phyloP scores from a whole-genome alignment of 2,888 invertebrate species.

The Oxytorus armatus region DNA sequence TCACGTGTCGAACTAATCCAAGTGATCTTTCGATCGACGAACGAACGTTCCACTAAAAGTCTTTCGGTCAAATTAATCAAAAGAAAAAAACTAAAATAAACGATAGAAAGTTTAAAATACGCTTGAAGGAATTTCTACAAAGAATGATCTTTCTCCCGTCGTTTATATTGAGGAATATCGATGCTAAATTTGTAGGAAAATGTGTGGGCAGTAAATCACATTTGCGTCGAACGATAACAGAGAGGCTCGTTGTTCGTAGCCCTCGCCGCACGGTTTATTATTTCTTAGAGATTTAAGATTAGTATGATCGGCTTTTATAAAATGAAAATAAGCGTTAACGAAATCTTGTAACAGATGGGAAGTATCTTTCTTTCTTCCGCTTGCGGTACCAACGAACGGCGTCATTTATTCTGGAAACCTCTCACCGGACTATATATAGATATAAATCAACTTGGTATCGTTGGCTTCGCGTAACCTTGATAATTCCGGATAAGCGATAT shows the following conservation, averaged over 20 bases:
- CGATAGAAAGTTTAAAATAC: not conserved
- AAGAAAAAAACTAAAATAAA: not conserved
- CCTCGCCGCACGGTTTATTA: constrained; percentile 37
- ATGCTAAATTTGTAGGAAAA: not conserved
- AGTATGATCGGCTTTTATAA: constrained; percentile 18
- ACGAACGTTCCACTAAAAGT: constrained; percentile 17
- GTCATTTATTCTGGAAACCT: not conserved
- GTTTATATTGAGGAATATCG: not conserved
- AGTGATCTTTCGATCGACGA: constrained; percentile 41
- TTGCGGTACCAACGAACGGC: constrained; percentile 42
- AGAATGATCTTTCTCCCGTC: not conserved
- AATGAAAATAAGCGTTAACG: constrained; percentile 71
- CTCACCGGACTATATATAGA: constrained; percentile 21
- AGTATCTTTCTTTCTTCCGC: constrained; percentile 63
- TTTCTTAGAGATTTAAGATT: constrained; percentile 37
- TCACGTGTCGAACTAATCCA: constrained; percentile 40
- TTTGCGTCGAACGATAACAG: constrained; percentile 43
- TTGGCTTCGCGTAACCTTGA: constrained; percentile 35
- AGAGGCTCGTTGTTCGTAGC: constrained; percentile 30
- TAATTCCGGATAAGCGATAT: constrained; percentile 45
- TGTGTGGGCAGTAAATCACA: constrained; percentile 38
- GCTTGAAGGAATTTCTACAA: constrained; percentile 7
- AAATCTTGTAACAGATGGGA: constrained; percentile 65
- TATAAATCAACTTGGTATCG: not conserved
- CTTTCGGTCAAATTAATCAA: not conserved